phyloP scores from a whole-genome alignment of 2,888 invertebrate species.

The Nymphalis c-album region DNA sequence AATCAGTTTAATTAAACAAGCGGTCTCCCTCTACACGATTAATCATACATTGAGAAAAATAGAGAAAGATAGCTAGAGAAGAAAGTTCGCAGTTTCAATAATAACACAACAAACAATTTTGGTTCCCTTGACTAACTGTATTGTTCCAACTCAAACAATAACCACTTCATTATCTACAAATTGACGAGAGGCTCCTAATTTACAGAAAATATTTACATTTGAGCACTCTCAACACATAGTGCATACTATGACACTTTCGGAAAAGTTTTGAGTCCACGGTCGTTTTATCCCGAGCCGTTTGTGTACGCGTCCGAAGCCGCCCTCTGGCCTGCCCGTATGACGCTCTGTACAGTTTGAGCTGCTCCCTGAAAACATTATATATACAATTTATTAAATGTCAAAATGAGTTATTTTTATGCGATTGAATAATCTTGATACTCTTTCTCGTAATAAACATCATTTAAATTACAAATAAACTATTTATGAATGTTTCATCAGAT shows the following conservation, averaged over 20 bases:
- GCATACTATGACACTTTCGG: constrained; percentile 78
- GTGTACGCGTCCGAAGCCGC: constrained; percentile 75
- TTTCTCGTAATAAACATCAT: too few relatives aligned
- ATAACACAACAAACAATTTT: not conserved
- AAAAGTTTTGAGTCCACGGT: constrained; percentile 68
- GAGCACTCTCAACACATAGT: constrained; percentile 77
- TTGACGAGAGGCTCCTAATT: constrained; percentile 33
- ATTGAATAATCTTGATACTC: too few relatives aligned
- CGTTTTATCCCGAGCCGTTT: constrained; percentile 67
- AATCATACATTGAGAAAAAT: too few relatives aligned
- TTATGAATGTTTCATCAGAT: too few relatives aligned
- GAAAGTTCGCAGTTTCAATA: not conserved
- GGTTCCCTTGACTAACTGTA: constrained; percentile 2
- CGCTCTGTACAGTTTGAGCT: constrained; percentile 85
- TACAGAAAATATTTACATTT: constrained; percentile 55
- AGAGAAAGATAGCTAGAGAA: not conserved
- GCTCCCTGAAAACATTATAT: constrained; percentile 83
- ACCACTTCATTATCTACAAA: constrained; percentile 20
- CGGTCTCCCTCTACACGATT: not conserved
- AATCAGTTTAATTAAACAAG: not conserved
- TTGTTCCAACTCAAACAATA: not conserved
- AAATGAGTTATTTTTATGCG: too few relatives aligned
- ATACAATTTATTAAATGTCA: too few relatives aligned
- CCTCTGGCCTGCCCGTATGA: constrained; percentile 81
- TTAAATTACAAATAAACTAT: too few relatives aligned